Evolutionary conservation across 2,113 vertebrate species (phyloP), one percentile per base, ranked within the genome.

Genomic region (Scophthalmus maximus): DNA sequence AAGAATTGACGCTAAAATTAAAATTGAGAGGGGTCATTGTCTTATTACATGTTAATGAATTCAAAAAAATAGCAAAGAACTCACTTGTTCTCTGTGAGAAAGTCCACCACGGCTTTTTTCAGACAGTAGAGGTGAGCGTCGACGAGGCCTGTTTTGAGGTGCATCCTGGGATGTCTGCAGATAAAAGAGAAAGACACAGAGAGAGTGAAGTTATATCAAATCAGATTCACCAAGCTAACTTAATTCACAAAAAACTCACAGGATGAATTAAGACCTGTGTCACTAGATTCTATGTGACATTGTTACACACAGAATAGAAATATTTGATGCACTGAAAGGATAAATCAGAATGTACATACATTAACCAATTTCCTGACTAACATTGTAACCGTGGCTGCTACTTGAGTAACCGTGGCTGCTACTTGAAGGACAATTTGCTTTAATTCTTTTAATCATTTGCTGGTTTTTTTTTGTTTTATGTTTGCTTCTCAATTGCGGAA

Each of bases 101-200:
- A 99, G 84, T 99, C 97, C 69, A 99, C 92, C 60, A 99, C 95
- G 0, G 95, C 96, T 92, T 96, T 99, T 92, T 96, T 98, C 91
- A 99, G 89, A 83, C 98, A 99, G 91, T 99, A 99, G 65, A 99
- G 96, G 85, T 99, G 98, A 76, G 97, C 98, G 23, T 99, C 98
- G 87, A 96, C 93, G 0, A 99, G 95, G 26, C 95, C 96, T 11
- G 96, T 98, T 86, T 95, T 97, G 89, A 99, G 97, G 84, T 93
- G 95, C 92, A 99, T 96, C 82, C 96, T 95, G 58, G 97, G 96
- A 88, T 98, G 93, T 88, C 97, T 99, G 91, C 27, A 57, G 50
- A 29, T n/a, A 66, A 85, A 66, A 64, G 2, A 17, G 27, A 29
- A 1, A 60, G 62, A 29, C 0, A 82, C 9, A 53, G 8, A 46